Conservation (phyloP, 1,140 invertebrate species). For the Telenomus remus region DNA sequence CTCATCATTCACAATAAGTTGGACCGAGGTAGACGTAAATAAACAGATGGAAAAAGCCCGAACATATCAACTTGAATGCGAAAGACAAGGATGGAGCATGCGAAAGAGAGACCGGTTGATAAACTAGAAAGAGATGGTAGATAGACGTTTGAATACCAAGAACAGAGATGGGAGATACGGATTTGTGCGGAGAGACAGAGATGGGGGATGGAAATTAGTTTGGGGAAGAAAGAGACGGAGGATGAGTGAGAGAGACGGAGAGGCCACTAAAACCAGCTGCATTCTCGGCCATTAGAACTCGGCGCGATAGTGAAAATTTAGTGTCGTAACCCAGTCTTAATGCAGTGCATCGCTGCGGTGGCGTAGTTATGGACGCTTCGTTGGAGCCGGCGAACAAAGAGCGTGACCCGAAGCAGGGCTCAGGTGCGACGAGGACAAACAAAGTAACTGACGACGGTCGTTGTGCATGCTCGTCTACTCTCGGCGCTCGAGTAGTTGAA, state of each 20-base stretch:
- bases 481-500: constrained; percentile 67
- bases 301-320: constrained; percentile 76
- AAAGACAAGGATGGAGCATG: too few species aligned
- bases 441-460: constrained; percentile 38
- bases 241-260: constrained; percentile 8
- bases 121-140: too few species aligned
- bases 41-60: too few species aligned
- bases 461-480: constrained; percentile 63
- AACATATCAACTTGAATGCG: too few species aligned
- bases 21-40: too few species aligned
- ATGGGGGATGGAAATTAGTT: constrained; percentile 35
- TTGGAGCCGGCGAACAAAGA: constrained; percentile 39
- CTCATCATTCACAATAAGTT: too few species aligned
- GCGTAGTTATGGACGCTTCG: constrained; percentile 69
- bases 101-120: too few species aligned
- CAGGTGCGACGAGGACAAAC: constrained; percentile 14
- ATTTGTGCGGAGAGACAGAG: constrained; percentile 67
- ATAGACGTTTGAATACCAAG: too few species aligned
- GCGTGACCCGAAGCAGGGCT: not conserved
- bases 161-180: too few species aligned
- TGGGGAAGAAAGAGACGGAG: not conserved
- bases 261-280: constrained; percentile 75
- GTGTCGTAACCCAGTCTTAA: constrained; percentile 75
- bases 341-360: constrained; percentile 65
- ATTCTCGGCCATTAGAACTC: constrained; percentile 74